Evolutionary conservation across 2,113 vertebrate genomes (phyloP).

Genomic region (Hyperoodon ampullatus): DNA sequence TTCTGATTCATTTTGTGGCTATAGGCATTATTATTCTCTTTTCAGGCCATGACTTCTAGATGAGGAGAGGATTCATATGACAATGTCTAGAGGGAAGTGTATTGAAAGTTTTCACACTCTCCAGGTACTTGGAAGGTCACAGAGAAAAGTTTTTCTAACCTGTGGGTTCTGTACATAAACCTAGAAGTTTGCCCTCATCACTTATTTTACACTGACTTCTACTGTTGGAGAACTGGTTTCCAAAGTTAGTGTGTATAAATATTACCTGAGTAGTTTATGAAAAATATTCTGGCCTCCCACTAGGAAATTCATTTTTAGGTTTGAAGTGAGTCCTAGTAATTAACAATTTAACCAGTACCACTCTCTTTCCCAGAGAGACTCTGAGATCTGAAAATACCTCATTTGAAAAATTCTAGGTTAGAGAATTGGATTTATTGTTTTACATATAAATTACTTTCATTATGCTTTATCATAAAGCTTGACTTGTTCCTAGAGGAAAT

Average conservation of each 20-base stretch:
- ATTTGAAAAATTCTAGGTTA: conserved; percentile 33
- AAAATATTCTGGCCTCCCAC: neutral
- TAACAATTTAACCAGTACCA: neutral
- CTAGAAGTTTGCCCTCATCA: neutral
- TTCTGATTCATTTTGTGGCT: neutral
- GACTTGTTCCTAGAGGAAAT: conserved; percentile 83
- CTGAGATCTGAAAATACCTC: conserved; percentile 9
- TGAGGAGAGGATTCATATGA: neutral
- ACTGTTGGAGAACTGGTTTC: neutral
- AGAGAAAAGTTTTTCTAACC: neutral
- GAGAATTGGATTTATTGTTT: conserved; percentile 75
- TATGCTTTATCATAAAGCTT: conserved; percentile 85
- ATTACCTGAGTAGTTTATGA: neutral
- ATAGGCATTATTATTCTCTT: neutral
- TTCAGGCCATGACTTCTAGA: neutral
- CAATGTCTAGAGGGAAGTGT: neutral
- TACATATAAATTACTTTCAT: conserved; percentile 86
- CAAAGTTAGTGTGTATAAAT: neutral
- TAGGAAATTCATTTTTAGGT: neutral
- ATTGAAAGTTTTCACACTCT: neutral
- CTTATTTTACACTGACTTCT: neutral
- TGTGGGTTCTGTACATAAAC: neutral
- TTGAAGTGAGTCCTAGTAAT: neutral
- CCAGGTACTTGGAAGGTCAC: neutral
- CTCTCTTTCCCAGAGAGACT: neutral